phyloP scores from a whole-genome alignment of 2,113 vertebrate genomes.

The Callionymus lyra region DNA sequence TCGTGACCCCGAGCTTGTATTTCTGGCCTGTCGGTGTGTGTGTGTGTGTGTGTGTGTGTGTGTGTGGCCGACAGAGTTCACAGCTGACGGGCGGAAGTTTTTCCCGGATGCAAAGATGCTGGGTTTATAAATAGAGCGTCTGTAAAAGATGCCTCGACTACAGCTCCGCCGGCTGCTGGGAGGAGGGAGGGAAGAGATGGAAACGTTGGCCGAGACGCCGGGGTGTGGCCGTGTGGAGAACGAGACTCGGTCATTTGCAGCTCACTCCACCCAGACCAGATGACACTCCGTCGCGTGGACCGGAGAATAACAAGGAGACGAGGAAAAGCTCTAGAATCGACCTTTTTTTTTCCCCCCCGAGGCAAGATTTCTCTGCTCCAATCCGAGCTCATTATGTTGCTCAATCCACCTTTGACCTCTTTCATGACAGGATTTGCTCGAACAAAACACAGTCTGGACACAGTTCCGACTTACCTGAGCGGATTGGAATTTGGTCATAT shows the following conservation, averaged over 20 bases:
- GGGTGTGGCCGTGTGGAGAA: slow-evolving; percentile 50
- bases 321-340: slow-evolving; percentile 28
- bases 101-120: too few relatives aligned
- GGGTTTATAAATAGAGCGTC: too few relatives aligned
- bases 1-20: slow-evolving; percentile 12
- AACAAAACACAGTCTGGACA: slow-evolving; percentile 31
- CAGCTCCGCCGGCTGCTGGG: slow-evolving; percentile 18
- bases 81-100: too few relatives aligned
- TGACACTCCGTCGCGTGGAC: slow-evolving; percentile 34
- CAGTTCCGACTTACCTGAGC: slow-evolving; percentile 29
- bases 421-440: slow-evolving; percentile 45
- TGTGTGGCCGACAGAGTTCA: too few relatives aligned
- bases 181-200: slow-evolving; percentile 45
- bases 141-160: slow-evolving; percentile 1
- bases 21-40: too few relatives aligned
- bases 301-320: slow-evolving; percentile 4
- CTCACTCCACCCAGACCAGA: slow-evolving; percentile 31
- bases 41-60: too few relatives aligned
- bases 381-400: slow-evolving; percentile 34
- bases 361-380: slow-evolving; percentile 11
- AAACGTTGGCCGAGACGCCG: slow-evolving; percentile 34
- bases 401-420: slow-evolving; percentile 42
- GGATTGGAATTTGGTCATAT: too few relatives aligned
- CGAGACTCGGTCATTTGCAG: slow-evolving; percentile 34
- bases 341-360: slow-evolving; percentile 11